Conservation (phyloP, 2,113 vertebrate species). For the Petrocephalus zakoni region DNA sequence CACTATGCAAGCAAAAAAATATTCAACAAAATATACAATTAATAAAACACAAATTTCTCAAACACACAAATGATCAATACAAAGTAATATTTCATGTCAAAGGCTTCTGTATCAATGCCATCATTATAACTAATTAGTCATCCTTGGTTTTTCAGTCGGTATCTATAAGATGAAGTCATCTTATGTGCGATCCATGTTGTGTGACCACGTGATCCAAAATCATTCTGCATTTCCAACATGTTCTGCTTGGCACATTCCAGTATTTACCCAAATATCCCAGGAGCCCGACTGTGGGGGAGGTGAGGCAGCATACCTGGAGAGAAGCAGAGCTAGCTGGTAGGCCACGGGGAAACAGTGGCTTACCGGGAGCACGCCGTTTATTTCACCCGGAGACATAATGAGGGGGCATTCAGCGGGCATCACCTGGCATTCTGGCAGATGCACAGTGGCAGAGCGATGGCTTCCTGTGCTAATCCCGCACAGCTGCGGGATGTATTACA, state of each 20-base stretch:
- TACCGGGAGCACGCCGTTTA: neutral
- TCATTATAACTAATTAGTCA: neutral
- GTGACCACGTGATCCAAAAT: neutral
- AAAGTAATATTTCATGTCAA: neutral
- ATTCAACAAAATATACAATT: neutral
- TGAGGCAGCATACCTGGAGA: too few relatives aligned
- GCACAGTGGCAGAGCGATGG: neutral
- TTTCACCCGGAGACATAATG: neutral
- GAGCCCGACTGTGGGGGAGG: neutral
- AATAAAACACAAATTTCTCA: neutral
- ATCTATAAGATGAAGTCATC: neutral
- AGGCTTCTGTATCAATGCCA: neutral
- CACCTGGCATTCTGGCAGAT: neutral
- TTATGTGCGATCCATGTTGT: neutral
- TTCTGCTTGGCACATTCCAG: neutral
- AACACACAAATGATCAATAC: neutral
- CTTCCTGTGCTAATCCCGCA: conserved; percentile 13
- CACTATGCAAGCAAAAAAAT: neutral
- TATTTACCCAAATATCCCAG: neutral
- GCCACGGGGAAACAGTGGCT: neutral
- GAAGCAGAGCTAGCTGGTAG: neutral
- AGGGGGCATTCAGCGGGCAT: neutral
- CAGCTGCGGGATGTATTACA: conserved; percentile 21
- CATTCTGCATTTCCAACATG: neutral
- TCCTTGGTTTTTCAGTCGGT: neutral